Percentiles rank a stretch among this genome's conserved stretches.
Conservation (phyloP, 2,113 vertebrate species). For the Dasyornis broadbenti region DNA sequence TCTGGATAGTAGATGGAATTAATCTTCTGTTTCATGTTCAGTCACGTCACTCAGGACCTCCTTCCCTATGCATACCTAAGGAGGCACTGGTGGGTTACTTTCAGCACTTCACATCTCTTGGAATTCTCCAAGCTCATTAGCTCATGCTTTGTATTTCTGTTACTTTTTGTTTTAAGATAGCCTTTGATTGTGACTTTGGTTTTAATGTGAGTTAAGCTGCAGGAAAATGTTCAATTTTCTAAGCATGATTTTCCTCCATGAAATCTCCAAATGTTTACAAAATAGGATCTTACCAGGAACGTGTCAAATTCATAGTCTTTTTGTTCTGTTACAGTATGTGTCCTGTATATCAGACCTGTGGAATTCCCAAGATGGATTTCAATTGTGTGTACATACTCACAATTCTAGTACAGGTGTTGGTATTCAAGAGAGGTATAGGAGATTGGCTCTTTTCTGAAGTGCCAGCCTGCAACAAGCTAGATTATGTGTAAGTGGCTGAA, state of each 20-base stretch:
- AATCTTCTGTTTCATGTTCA: not conserved
- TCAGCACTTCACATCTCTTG: not conserved
- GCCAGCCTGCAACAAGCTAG: not conserved
- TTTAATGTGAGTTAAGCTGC: not conserved
- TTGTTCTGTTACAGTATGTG: not conserved
- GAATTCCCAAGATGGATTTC: not conserved
- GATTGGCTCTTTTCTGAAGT: not conserved
- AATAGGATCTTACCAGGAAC: not conserved
- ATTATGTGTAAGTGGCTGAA: not conserved
- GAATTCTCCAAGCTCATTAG: not conserved
- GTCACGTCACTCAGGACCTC: not conserved
- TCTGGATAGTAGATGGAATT: not conserved
- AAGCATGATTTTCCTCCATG: rapidly evolving
- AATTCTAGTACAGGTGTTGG: not conserved
- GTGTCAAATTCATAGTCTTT: not conserved
- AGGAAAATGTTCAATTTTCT: not conserved
- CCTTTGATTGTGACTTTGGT: not conserved
- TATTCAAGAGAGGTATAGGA: not conserved
- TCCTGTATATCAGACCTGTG: not conserved
- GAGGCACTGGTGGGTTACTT: not conserved
- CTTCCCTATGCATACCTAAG: rapidly evolving
- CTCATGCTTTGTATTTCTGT: not conserved
- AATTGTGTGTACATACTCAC: not conserved
- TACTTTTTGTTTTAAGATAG: not conserved
- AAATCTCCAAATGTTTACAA: not conserved